A percentile compares a stretch with the other conserved stretches of the same genome.
These are phyloP conservation scores for Sinelater perroti DNA, from an alignment of 2,888 invertebrate genomes.

Conservation along the genomic window DNA sequence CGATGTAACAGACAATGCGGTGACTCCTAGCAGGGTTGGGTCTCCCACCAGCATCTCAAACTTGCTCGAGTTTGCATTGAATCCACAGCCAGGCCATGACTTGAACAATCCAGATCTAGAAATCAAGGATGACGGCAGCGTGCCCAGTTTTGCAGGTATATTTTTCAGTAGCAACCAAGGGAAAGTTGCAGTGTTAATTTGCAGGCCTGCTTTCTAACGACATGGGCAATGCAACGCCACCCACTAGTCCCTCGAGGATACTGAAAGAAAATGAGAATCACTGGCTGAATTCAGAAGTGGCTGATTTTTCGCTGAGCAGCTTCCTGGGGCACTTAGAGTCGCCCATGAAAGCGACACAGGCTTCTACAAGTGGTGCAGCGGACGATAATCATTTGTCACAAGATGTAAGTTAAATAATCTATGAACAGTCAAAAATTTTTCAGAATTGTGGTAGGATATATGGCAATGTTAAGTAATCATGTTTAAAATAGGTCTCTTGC, in stretches of 20 bases:
- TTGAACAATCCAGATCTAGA: conserved; percentile 29
- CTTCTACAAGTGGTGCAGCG: conserved; percentile 49
- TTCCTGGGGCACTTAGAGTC: conserved; percentile 84
- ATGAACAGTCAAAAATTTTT: no score
- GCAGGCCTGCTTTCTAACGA: conserved; percentile 48
- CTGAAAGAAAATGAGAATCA: conserved; percentile 73
- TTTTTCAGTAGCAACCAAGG: not conserved
- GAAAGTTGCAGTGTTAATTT: conserved; percentile 8
- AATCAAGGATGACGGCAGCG: conserved; percentile 36
- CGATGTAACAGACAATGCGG: conserved; percentile 44
- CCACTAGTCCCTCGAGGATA: conserved; percentile 71
- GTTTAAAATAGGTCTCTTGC: no score
- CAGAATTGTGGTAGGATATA: no score
- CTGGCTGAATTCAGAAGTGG: conserved; percentile 80
- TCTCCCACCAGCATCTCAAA: conserved; percentile 52
- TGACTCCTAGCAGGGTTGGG: conserved; percentile 44
- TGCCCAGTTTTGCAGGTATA: conserved; percentile 49
- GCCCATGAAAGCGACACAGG: conserved; percentile 62
- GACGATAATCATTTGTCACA: conserved; percentile 65
- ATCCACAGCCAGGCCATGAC: conserved; percentile 33
- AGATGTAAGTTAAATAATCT: conserved; percentile 65
- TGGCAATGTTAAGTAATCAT: no score
- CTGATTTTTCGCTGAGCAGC: conserved; percentile 87
- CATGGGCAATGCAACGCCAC: conserved; percentile 48
- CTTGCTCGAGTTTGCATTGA: conserved; percentile 48